phyloP scores from a whole-genome alignment of 2,888 invertebrate species.

The Euzetes globulus region DNA sequence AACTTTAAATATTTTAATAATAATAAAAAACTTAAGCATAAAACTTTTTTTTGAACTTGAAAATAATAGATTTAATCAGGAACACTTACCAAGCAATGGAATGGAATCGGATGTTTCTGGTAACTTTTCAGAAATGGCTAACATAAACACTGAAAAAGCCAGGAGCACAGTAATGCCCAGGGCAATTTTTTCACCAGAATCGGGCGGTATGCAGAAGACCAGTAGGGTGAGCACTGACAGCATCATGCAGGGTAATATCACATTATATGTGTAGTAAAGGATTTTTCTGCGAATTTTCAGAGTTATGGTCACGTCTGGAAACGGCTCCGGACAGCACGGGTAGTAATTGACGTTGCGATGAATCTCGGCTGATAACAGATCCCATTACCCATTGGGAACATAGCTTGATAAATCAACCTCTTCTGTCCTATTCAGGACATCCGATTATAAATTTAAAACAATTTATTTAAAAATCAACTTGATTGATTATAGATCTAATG shows the following conservation, averaged over 20 bases:
- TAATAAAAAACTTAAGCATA: too few species aligned
- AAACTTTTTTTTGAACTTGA: not conserved
- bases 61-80: not conserved
- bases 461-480: too few species aligned
- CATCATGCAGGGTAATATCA: constrained; percentile 55
- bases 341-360: constrained; percentile 51
- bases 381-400: constrained; percentile 56
- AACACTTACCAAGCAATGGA: constrained; percentile 52
- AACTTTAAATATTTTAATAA: too few species aligned
- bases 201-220: constrained; percentile 53
- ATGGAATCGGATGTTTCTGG: constrained; percentile 55
- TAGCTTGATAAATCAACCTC: constrained; percentile 53
- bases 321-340: constrained; percentile 53
- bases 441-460: constrained; percentile 44
- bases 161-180: constrained; percentile 54
- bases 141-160: constrained; percentile 55
- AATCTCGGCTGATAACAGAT: constrained; percentile 51
- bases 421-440: constrained; percentile 46
- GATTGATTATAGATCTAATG: too few species aligned
- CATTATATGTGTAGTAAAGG: constrained; percentile 52
- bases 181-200: constrained; percentile 54
- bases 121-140: constrained; percentile 55
- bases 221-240: constrained; percentile 57
- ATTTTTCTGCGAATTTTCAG: constrained; percentile 52
- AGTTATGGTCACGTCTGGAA: constrained; percentile 55